phyloP scores from a whole-genome alignment of 1,140 invertebrate species.

The Scylla paramamosain region DNA sequence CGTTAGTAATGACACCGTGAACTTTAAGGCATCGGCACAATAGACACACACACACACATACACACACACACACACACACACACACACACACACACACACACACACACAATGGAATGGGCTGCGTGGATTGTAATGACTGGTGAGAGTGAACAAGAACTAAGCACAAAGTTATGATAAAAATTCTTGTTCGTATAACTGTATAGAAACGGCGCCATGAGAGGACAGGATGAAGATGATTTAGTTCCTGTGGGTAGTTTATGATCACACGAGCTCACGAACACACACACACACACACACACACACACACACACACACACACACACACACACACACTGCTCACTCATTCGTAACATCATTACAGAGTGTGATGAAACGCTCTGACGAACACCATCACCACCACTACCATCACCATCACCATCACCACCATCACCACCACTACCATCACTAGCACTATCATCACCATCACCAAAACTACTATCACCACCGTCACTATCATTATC shows the following conservation, averaged over 20 bases:
- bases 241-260: too few relatives aligned
- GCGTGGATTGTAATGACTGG: too few relatives aligned
- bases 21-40: neutral
- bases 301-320: constrained; percentile 16
- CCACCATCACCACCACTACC: neutral
- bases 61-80: constrained; percentile 5
- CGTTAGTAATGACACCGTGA: neutral
- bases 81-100: too few relatives aligned
- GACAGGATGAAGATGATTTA: too few relatives aligned
- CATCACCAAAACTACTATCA: neutral
- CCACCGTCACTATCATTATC: neutral
- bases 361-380: neutral
- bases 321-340: neutral
- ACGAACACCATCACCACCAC: neutral
- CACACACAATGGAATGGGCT: too few relatives aligned
- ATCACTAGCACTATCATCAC: neutral
- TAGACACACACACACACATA: neutral
- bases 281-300: neutral
- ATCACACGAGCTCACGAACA: too few relatives aligned
- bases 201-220: too few relatives aligned
- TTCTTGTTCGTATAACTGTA: too few relatives aligned
- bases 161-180: too few relatives aligned
- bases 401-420: neutral
- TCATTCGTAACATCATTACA: neutral
- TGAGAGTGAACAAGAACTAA: too few relatives aligned